These are phyloP conservation scores for Sarcophaga variegata DNA, from an alignment of 2,888 invertebrate species.

Conservation along the genomic window DNA sequence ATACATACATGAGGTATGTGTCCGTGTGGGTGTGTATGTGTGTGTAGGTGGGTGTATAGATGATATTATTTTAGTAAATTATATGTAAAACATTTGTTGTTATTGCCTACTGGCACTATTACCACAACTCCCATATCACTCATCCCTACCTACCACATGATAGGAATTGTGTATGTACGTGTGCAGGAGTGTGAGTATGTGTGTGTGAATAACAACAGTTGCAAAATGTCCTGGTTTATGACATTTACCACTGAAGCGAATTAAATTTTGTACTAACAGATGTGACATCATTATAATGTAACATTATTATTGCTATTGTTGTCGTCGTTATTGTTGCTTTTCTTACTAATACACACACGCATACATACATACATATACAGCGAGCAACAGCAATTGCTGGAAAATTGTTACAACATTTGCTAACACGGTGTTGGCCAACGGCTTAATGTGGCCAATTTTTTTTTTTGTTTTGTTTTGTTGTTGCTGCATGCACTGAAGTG, in stretches of 20 bases:
- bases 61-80: slow-evolving; percentile 61
- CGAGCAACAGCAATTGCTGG: background rate
- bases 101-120: slow-evolving; percentile 19
- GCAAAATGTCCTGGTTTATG: slow-evolving; percentile 66
- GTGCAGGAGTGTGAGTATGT: no score
- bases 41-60: no score
- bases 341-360: background rate
- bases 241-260: slow-evolving; percentile 65
- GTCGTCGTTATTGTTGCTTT: slow-evolving; percentile 15
- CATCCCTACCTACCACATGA: background rate
- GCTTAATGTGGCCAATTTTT: slow-evolving; percentile 38
- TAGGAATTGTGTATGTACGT: no score
- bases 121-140: slow-evolving; percentile 12
- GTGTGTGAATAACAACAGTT: slow-evolving; percentile 42
- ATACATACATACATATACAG: slow-evolving; percentile 1
- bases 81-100: slow-evolving; percentile 49
- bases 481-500: slow-evolving; percentile 30
- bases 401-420: slow-evolving; percentile 13
- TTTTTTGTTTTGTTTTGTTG: background rate
- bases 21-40: no score
- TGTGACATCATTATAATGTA: slow-evolving; percentile 65
- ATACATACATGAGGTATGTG: no score
- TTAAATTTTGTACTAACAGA: slow-evolving; percentile 65
- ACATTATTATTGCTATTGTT: slow-evolving; percentile 49
- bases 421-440: slow-evolving; percentile 15